Conservation (phyloP, 2,113 vertebrate genomes). For the Vulpes vulpes region DNA sequence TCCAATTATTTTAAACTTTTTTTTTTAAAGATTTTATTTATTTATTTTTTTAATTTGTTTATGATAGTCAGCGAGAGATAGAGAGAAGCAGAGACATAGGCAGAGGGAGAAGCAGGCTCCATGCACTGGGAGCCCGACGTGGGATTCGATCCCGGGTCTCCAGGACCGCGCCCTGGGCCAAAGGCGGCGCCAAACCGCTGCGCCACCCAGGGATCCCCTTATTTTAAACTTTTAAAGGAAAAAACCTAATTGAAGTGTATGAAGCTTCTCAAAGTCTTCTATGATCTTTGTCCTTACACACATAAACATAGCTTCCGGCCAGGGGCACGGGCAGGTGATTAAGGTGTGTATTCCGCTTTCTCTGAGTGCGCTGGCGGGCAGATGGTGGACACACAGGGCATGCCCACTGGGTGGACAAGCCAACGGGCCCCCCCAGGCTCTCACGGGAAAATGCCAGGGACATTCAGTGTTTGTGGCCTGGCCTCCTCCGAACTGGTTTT, state of each 20-base stretch:
- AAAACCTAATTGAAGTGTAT: neutral
- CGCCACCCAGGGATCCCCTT: too few relatives aligned
- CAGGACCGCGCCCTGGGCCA: too few relatives aligned
- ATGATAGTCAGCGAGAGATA: too few relatives aligned
- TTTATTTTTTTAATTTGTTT: too few relatives aligned
- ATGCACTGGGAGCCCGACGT: too few relatives aligned
- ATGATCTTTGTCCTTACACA: neutral
- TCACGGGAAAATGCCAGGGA: neutral
- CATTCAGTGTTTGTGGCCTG: neutral
- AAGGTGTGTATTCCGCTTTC: neutral
- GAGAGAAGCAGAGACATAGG: too few relatives aligned
- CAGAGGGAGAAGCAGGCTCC: too few relatives aligned
- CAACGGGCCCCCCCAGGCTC: neutral
- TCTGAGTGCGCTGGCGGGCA: neutral
- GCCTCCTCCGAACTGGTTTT: neutral
- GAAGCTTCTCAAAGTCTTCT: neutral
- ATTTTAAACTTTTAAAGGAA: neutral
- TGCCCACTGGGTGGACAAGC: accelerated
- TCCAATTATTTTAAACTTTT: neutral
- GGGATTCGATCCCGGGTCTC: too few relatives aligned
- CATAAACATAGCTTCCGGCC: neutral
- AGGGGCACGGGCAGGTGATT: neutral
- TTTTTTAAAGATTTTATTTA: too few relatives aligned
- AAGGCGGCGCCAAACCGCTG: too few relatives aligned
- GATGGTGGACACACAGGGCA: too few relatives aligned